Conservation (phyloP, 2,888 invertebrate genomes). For the Andrena trimmerana region DNA sequence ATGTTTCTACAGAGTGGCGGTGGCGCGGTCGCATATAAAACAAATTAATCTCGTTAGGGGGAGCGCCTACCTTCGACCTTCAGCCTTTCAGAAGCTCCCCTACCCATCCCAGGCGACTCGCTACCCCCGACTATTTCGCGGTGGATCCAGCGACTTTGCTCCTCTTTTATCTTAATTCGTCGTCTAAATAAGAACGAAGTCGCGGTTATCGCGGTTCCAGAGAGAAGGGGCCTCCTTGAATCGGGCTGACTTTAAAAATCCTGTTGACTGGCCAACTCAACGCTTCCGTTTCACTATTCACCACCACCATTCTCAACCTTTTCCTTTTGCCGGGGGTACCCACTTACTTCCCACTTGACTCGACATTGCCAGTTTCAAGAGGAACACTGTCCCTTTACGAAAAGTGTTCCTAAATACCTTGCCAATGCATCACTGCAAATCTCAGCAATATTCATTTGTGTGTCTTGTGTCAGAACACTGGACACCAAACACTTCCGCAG, state of each 20-base stretch:
- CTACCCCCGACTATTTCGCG: slow-evolving; percentile 55
- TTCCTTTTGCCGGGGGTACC: background rate
- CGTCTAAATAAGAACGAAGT: slow-evolving; percentile 75
- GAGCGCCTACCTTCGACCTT: slow-evolving; percentile 78
- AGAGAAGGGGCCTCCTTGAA: slow-evolving; percentile 54
- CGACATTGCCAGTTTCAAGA: slow-evolving; percentile 10
- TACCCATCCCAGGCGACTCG: slow-evolving; percentile 27
- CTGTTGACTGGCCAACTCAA: slow-evolving; percentile 57
- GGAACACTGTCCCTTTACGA: background rate
- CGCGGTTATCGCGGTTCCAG: slow-evolving; percentile 71
- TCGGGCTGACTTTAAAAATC: slow-evolving; percentile 68
- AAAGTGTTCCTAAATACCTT: background rate
- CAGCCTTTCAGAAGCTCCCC: slow-evolving; percentile 74
- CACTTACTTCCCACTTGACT: slow-evolving; percentile 16
- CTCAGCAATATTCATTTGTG: no score
- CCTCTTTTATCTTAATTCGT: slow-evolving; percentile 76
- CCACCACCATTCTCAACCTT: background rate
- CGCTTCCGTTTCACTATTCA: slow-evolving; percentile 51
- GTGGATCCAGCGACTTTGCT: slow-evolving; percentile 73
- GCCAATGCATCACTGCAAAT: no score
- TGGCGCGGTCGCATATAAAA: slow-evolving; percentile 80
- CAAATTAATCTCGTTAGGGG: slow-evolving; percentile 83
- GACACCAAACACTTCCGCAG: no score
- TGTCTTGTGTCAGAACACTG: no score
- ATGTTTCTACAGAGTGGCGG: slow-evolving; percentile 76